A percentile compares a stretch with the other conserved stretches of the same genome.
These are phyloP conservation scores for Cantharis flavilabris DNA, from an alignment of 2,888 invertebrate genomes.

Conservation along the genomic window DNA sequence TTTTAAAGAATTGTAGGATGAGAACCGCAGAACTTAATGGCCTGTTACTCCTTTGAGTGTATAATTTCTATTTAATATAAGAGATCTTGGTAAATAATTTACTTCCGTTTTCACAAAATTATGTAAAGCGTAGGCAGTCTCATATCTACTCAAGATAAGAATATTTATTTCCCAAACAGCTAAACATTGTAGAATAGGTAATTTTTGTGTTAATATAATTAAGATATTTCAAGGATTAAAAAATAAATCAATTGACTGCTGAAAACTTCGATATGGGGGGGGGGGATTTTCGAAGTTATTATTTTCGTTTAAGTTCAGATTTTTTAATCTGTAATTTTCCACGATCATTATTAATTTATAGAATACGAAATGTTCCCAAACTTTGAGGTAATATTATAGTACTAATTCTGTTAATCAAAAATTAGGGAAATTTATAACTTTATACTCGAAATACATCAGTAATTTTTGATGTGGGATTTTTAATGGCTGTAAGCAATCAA, in stretches of 20 bases:
- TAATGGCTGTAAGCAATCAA: neutral
- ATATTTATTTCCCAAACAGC: neutral
- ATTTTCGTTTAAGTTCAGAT: neutral
- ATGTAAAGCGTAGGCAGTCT: neutral
- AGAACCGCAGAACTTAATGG: too few relatives aligned
- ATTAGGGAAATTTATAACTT: neutral
- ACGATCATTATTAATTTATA: neutral
- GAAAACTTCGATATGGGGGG: neutral
- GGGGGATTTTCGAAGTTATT: neutral
- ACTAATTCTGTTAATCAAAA: neutral
- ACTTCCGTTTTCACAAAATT: neutral
- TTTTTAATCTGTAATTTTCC: neutral
- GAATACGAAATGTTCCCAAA: neutral
- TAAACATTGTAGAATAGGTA: neutral
- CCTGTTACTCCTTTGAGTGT: too few relatives aligned
- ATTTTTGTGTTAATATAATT: neutral
- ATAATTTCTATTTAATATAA: neutral
- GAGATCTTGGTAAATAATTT: neutral
- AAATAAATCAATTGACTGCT: too few relatives aligned
- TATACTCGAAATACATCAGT: neutral
- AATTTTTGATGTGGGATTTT: neutral
- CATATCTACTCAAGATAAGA: neutral
- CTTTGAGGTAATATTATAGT: neutral
- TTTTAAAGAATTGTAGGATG: neutral
- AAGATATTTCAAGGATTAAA: neutral